Percentiles rank a stretch among this genome's conserved stretches.
Evolutionary conservation across 2,113 vertebrate genomes (phyloP).

Genomic region (Peromyscus polionotus): DNA sequence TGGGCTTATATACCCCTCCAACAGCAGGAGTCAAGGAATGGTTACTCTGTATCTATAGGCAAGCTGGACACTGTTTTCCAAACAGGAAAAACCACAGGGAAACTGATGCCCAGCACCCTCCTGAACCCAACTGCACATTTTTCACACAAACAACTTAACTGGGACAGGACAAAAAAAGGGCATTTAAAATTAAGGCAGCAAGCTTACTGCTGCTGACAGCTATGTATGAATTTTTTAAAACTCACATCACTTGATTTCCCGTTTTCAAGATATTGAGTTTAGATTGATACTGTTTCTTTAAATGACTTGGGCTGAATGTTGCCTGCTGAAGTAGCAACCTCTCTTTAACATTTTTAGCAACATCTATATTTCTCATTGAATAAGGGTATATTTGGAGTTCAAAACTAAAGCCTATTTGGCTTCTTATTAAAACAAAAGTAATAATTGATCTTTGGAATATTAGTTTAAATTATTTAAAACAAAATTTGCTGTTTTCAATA

Average conservation of each 20-base stretch:
- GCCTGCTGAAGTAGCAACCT: background rate
- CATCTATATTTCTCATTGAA: background rate
- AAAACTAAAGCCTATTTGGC: slow-evolving; percentile 62
- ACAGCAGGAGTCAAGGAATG: no score
- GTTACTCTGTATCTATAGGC: no score
- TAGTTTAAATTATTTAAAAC: slow-evolving; percentile 62
- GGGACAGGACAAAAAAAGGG: no score
- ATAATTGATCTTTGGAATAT: slow-evolving; percentile 65
- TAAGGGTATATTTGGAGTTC: slow-evolving; percentile 44
- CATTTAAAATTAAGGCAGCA: no score
- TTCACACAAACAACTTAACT: no score
- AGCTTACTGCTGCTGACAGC: no score
- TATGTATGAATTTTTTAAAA: background rate
- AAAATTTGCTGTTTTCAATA: slow-evolving; percentile 50
- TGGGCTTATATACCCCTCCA: no score
- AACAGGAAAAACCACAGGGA: no score
- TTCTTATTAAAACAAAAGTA: slow-evolving; percentile 55
- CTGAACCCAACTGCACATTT: no score
- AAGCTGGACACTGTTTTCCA: no score
- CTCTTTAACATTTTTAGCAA: background rate
- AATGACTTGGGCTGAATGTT: background rate
- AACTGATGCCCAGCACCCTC: no score
- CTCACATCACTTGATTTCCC: background rate
- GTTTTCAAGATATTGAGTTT: slow-evolving; percentile 27
- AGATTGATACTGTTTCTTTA: slow-evolving; percentile 30